Base-by-base conservation (phyloP, 2,113 vertebrate species). In the Tympanuchus pallidicinctus region DNA sequence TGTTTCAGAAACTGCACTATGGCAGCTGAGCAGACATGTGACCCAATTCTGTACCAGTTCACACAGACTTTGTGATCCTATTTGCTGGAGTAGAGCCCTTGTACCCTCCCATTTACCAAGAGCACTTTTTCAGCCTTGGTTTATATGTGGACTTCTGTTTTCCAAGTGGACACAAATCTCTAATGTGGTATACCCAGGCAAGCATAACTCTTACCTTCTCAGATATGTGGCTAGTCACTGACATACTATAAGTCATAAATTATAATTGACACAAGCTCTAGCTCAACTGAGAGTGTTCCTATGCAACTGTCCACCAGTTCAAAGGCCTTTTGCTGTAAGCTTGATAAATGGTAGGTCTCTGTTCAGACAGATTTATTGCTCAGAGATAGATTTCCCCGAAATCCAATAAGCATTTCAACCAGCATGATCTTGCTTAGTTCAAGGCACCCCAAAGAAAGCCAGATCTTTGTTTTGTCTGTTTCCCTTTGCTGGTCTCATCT, bases 291-390 rank as follows among this genome's bases (percentile, higher is more conserved):
- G 30, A 22, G 11, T 59, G 45, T 48, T 92, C 64, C 75, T 64
- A 21, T 74, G 75, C 69, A 82, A 13, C 56, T 57, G 78, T 25
- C 27, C 60, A 64, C 13, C 3, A 77, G 75, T 52, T 93, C 78
- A 88, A 91, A 92, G n/a, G 47, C 9, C 45, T 43, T 92, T 79
- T 72, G 25, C 42, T 92, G 42, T 43, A 69, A 92, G 56, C 30
- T 83, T 92, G 79, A 92, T 30, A 80, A 89, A 92, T 74, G 25
- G 22, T 74, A 18, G 21, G 38, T 71, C 50, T 71, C 50, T 40
- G 14, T 77, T 85, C 71, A 83, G 64, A 27, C 13, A 86, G 78
- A 91, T 92, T 92, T 93, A 86, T 71, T 86, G 60, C 38, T 74
- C 20, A 78, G 67, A 48, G 43, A 71, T 13, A 82, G 67, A 64